Conservation (phyloP, 2,797 vertebrate genomes). For the Chelon auratus region DNA sequence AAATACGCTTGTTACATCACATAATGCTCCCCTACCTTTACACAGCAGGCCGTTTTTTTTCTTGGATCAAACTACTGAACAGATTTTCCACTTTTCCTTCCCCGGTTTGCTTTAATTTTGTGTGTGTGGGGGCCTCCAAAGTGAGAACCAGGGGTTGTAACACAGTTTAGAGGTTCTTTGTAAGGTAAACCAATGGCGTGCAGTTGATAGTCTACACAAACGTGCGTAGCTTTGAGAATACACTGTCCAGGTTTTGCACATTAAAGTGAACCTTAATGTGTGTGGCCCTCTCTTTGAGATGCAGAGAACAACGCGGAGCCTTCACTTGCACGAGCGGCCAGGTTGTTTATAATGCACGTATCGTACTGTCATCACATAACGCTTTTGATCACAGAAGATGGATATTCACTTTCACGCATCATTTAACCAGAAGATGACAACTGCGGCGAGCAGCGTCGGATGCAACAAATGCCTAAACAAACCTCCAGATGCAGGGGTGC, state of each 20-base stretch:
- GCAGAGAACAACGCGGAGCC: conserved; percentile 31
- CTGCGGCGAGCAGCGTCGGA: conserved; percentile 54
- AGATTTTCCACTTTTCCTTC: conserved; percentile 41
- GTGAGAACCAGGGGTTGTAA: neutral
- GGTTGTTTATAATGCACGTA: conserved; percentile 74
- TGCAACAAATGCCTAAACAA: conserved; percentile 71
- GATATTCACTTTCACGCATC: conserved; percentile 83
- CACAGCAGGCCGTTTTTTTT: conserved; percentile 58
- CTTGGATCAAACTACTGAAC: conserved; percentile 55
- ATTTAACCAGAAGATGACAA: conserved; percentile 80
- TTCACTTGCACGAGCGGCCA: conserved; percentile 46
- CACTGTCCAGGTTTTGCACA: conserved; percentile 1
- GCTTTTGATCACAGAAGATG: conserved; percentile 78
- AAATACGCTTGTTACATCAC: conserved; percentile 74
- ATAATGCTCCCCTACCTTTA: conserved; percentile 53
- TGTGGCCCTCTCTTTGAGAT: conserved; percentile 20
- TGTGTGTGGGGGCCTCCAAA: conserved; percentile 25
- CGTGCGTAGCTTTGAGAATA: conserved; percentile 10
- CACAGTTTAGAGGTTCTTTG: conserved; percentile 14
- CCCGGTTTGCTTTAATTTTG: conserved; percentile 33
- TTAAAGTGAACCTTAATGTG: conserved; percentile 26
- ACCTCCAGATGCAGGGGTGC: conserved; percentile 53
- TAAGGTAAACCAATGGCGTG: neutral
- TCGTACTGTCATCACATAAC: conserved; percentile 68
- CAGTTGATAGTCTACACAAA: conserved; percentile 29